phyloP scores from a whole-genome alignment of 2,888 invertebrate species.

The Rhynchonema sp. region DNA sequence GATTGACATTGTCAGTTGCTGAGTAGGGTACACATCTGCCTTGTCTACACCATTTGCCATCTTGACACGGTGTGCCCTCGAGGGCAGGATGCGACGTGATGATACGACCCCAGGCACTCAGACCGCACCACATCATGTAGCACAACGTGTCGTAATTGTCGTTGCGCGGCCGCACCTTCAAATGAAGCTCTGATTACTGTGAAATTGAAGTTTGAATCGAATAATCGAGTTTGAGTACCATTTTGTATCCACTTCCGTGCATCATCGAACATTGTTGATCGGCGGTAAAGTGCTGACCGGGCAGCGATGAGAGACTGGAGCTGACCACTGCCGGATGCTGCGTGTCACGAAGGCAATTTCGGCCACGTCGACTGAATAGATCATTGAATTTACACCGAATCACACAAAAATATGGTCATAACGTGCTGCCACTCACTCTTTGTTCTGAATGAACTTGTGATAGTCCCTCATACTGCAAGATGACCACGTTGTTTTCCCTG shows the following conservation, averaged over 20 bases:
- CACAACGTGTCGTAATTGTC: constrained; percentile 22
- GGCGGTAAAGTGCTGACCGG: constrained; percentile 26
- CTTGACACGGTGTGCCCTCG: constrained; percentile 21
- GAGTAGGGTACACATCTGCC: constrained; percentile 18
- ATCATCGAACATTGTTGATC: constrained; percentile 25
- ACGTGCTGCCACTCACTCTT: constrained; percentile 16
- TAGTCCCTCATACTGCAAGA: constrained; percentile 25
- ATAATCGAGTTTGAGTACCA: too few relatives aligned
- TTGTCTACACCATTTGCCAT: constrained; percentile 21
- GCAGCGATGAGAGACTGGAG: constrained; percentile 16
- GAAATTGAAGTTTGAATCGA: neutral
- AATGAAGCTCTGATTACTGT: neutral
- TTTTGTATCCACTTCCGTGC: constrained; percentile 25
- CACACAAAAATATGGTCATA: neutral
- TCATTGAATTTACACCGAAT: constrained; percentile 7
- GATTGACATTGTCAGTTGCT: neutral
- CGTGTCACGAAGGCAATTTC: constrained; percentile 22
- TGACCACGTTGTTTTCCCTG: constrained; percentile 27
- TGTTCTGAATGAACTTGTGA: constrained; percentile 22
- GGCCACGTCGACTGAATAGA: constrained; percentile 10
- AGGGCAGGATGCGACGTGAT: constrained; percentile 27
- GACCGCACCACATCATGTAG: constrained; percentile 29
- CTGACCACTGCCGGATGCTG: constrained; percentile 17
- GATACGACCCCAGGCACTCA: constrained; percentile 21
- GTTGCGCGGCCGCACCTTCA: neutral